phyloP scores from a whole-genome alignment of 2,797 vertebrate species.

The Cyprinodon diabolis region DNA sequence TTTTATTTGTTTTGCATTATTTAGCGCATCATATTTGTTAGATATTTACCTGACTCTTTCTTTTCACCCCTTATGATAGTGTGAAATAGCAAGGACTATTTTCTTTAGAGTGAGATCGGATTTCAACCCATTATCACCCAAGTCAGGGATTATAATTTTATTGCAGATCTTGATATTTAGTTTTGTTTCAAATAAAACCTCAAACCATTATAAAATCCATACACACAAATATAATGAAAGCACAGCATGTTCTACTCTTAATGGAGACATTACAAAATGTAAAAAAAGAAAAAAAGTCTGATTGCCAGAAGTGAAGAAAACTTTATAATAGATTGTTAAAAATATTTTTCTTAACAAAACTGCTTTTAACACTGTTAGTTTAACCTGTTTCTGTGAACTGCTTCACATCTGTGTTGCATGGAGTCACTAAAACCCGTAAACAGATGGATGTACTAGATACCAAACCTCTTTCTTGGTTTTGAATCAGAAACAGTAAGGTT shows the following conservation, averaged over 20 bases:
- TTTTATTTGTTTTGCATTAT: constrained; percentile 11
- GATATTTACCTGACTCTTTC: background rate
- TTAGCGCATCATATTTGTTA: background rate
- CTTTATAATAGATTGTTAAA: background rate
- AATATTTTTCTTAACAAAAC: background rate
- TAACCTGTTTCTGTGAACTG: background rate
- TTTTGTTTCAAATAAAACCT: too few species aligned
- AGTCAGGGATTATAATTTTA: background rate
- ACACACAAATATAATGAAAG: background rate
- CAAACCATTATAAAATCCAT: background rate
- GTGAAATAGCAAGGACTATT: background rate
- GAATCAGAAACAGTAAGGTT: too few species aligned
- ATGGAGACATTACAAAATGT: background rate
- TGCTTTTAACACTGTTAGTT: background rate
- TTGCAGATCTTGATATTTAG: background rate
- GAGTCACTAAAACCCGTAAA: too few species aligned
- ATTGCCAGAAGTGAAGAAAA: background rate
- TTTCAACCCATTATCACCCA: background rate
- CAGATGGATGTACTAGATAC: too few species aligned
- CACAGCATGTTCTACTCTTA: background rate
- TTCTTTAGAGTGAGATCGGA: background rate
- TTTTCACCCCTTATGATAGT: background rate
- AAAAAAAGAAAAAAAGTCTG: too few species aligned
- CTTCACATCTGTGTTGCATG: background rate
- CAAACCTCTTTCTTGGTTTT: too few species aligned